phyloP scores from a whole-genome alignment of 1,140 invertebrate species.

The Olivierus martensii region DNA sequence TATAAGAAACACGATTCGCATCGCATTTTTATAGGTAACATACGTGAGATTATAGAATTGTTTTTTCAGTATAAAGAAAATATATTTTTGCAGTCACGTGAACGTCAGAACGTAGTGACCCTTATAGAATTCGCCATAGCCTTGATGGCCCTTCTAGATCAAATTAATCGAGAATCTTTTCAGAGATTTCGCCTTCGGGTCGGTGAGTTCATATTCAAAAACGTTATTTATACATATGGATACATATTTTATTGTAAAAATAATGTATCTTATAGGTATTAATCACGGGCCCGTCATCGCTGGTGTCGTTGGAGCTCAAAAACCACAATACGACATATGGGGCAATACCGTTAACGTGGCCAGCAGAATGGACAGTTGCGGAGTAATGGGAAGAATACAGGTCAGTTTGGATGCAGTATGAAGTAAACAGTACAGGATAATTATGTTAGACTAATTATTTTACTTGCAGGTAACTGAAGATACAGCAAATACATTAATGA shows the following conservation, averaged over 20 bases:
- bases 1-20: too few relatives aligned
- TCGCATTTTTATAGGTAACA: too few relatives aligned
- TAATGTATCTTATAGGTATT: conserved; percentile 45
- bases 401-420: too few relatives aligned
- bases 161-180: conserved; percentile 93
- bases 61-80: too few relatives aligned
- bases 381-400: conserved; percentile 60
- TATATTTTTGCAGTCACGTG: conserved; percentile 32
- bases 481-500: conserved; percentile 71
- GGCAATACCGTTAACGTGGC: conserved; percentile 93
- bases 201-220: conserved; percentile 38
- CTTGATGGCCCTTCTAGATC: conserved; percentile 77
- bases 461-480: conserved; percentile 56
- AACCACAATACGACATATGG: conserved; percentile 96
- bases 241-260: neutral
- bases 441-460: too few relatives aligned
- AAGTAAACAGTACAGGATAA: too few relatives aligned
- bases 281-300: conserved; percentile 75
- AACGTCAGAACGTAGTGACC: conserved; percentile 73
- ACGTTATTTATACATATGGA: neutral
- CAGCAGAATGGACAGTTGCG: conserved; percentile 91
- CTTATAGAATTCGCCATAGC: conserved; percentile 88
- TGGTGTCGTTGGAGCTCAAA: conserved; percentile 79
- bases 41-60: too few relatives aligned
- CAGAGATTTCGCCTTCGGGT: conserved; percentile 85